A percentile compares a stretch with the other conserved stretches of the same genome.
These are phyloP conservation scores for Geodia barretti DNA, from an alignment of 37 sponge, comb jelly and placozoan species.

Conservation along the genomic window DNA sequence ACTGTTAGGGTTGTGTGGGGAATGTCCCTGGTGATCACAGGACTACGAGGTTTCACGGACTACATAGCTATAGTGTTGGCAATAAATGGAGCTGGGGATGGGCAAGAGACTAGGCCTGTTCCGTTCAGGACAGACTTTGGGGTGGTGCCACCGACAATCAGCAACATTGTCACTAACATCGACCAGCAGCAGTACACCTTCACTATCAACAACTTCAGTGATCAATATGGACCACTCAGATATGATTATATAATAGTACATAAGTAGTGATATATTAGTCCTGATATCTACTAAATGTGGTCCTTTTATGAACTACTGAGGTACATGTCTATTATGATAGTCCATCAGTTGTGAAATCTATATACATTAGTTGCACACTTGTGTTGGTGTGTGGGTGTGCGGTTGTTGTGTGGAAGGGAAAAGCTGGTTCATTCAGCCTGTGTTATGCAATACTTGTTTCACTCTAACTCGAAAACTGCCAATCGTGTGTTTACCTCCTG, in stretches of 20 bases:
- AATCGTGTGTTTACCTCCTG: neutral
- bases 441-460: neutral
- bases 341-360: no score
- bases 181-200: neutral
- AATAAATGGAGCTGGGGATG: constrained; percentile 9
- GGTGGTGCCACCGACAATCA: neutral
- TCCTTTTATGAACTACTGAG: no score
- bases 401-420: no score
- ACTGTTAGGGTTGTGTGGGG: constrained; percentile 28
- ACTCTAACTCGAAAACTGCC: neutral
- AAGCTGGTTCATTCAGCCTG: no score
- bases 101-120: neutral
- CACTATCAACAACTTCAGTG: neutral
- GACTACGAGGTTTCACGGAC: neutral
- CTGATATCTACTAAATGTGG: no score
- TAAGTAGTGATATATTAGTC: neutral
- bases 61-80: constrained; percentile 21
- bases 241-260: neutral
- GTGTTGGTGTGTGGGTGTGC: no score
- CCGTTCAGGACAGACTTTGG: neutral
- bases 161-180: neutral
- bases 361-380: no score
- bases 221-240: neutral
- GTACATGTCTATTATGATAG: no score
- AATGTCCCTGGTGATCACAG: neutral